phyloP scores from a whole-genome alignment of 1,140 invertebrate genomes.

The Mamestra configurata region DNA sequence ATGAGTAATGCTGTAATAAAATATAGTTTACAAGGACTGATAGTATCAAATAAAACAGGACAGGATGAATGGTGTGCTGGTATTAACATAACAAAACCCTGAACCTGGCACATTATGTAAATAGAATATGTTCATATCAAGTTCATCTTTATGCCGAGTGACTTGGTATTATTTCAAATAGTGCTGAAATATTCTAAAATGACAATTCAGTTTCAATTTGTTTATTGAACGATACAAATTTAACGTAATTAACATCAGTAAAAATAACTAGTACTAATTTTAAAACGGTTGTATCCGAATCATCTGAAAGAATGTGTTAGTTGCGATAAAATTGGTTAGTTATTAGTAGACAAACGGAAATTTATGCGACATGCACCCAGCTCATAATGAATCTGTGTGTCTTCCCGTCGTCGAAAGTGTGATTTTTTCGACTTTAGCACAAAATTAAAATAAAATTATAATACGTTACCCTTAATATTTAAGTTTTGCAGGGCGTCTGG shows the following conservation, averaged over 20 bases:
- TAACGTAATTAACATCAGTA: not conserved
- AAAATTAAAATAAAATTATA: constrained; percentile 62
- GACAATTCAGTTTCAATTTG: constrained; percentile 11
- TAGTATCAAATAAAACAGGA: constrained; percentile 3
- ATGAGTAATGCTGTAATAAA: constrained; percentile 4
- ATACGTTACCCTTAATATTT: constrained; percentile 82
- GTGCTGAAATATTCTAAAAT: not conserved
- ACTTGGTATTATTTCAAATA: constrained; percentile 15
- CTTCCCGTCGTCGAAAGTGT: constrained; percentile 68
- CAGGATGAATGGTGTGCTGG: not conserved
- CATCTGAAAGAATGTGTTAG: constrained; percentile 19
- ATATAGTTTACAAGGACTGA: not conserved
- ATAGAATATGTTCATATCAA: constrained; percentile 7
- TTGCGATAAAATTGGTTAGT: constrained; percentile 38
- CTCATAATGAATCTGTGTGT: constrained; percentile 83
- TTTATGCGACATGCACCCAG: constrained; percentile 69
- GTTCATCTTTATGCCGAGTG: constrained; percentile 23
- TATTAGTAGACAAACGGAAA: constrained; percentile 44
- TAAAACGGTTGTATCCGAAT: not conserved
- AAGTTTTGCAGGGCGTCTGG: constrained; percentile 73
- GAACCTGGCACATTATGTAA: constrained; percentile 1
- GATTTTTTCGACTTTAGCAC: constrained; percentile 54
- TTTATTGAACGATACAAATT: constrained; percentile 13
- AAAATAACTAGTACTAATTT: not conserved
- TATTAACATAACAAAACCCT: constrained; percentile 28